Evolutionary conservation across 2,797 vertebrate species (phyloP), one percentile per base, ranked within the genome.

Genomic region (Acipenser ruthenus): DNA sequence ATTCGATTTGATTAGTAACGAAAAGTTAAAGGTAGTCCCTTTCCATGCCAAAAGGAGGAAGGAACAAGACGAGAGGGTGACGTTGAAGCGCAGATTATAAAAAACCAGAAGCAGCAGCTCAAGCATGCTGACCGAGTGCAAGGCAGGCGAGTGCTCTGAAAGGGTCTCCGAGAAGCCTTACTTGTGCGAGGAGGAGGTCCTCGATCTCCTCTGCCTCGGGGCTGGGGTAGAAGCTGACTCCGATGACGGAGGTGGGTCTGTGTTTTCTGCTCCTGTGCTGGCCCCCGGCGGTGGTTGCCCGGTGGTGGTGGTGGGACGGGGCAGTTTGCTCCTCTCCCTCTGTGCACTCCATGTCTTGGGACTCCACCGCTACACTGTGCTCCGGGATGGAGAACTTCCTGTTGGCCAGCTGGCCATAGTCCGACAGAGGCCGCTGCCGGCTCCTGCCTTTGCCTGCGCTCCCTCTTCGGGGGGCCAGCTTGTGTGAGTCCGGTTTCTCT

Each of bases 391-490:
- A 91, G 70, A 89, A 85, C 73, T 91, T 95, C 75, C 92, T 88
- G 77, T 86, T 78, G 0, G 78, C 67, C 70, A 92, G 81, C 72
- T 96, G 95, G 23, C 92, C 92, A 1, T 96, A 97, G 83, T 97
- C 95, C 1, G 97, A 99, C 67, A 95, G 87, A 1, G 97, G 97
- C 56, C 95, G 90, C 47, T 94, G 95, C 64, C 87, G 85, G 0
- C 86, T 75, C 69, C 86, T 88, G 23, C 18, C 80, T 84, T 60
- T 82, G 69, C 84, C 89, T 80, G 81, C 89, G 72, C 77, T 88
- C 90, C 84, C 78, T 77, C 88, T 81, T 87, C 80, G 66, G 60
- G 79, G 64, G 62, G 73, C 67, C 63, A 87, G 70, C 4, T 78
- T 80, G 72, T 89, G 91, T 7, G 73, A 68, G 4, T 88, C 86